Evolutionary conservation across 2,113 vertebrate genomes (phyloP).

Genomic region (Centropus unirufus): DNA sequence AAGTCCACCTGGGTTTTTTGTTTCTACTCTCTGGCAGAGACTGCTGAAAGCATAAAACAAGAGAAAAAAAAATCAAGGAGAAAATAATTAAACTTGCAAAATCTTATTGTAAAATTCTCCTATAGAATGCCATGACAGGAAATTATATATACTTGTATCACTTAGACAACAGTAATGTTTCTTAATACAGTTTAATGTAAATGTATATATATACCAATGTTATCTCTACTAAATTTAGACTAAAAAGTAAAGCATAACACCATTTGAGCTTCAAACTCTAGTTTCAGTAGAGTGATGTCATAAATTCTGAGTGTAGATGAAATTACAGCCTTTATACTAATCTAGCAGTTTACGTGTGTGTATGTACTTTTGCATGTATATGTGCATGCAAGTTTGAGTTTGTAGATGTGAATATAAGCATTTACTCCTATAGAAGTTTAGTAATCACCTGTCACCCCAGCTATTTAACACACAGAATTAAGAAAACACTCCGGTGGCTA

Average conservation of each 20-base stretch:
- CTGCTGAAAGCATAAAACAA: slow-evolving; percentile 19
- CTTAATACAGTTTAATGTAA: background rate
- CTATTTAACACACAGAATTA: background rate
- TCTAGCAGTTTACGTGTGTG: background rate
- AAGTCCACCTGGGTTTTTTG: background rate
- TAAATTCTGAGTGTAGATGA: slow-evolving; percentile 42
- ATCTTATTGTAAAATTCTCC: slow-evolving; percentile 11
- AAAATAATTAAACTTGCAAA: slow-evolving; percentile 12
- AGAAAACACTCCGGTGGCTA: background rate
- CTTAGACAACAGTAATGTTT: background rate
- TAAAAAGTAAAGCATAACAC: slow-evolving; percentile 3
- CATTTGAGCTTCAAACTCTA: background rate
- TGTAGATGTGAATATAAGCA: background rate
- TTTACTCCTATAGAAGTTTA: background rate
- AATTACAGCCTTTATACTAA: slow-evolving; percentile 23
- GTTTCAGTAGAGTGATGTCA: slow-evolving; percentile 12
- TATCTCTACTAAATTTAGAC: background rate
- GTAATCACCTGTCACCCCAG: background rate
- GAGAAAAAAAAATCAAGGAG: background rate
- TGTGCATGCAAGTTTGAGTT: background rate
- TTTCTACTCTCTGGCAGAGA: background rate
- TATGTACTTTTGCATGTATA: background rate
- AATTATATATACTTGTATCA: background rate
- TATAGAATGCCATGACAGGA: background rate
- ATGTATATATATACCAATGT: slow-evolving; percentile 6